Conservation (phyloP, 2,888 invertebrate genomes). For the Euplagia quadripunctaria region DNA sequence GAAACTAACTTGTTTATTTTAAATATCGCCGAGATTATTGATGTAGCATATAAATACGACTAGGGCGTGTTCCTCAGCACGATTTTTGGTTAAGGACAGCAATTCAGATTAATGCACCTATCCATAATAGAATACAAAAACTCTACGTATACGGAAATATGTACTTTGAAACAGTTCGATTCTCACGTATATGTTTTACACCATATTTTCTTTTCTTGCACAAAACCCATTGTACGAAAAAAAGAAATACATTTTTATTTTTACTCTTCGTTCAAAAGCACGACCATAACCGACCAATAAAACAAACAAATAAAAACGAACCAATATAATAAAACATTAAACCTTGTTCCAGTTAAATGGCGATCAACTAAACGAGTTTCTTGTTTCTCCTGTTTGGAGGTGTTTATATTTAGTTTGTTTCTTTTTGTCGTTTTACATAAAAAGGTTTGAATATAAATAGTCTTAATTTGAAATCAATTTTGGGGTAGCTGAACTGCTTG, state of each 20-base stretch:
- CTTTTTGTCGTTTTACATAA: not conserved
- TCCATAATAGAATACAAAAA: too few relatives aligned
- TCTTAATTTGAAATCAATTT: not conserved
- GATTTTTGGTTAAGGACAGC: too few relatives aligned
- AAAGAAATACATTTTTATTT: not conserved
- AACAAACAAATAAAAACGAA: not conserved
- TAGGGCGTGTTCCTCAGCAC: too few relatives aligned
- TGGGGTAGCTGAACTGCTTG: not conserved
- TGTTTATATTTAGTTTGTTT: not conserved
- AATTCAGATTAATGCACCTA: too few relatives aligned
- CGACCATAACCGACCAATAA: not conserved
- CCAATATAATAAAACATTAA: not conserved
- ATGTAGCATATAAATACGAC: too few relatives aligned
- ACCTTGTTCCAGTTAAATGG: conserved; percentile 6
- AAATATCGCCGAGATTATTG: too few relatives aligned
- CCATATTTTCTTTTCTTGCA: not conserved
- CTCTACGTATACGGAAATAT: too few relatives aligned
- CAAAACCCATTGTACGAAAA: not conserved
- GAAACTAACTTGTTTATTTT: too few relatives aligned
- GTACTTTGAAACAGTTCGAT: not conserved
- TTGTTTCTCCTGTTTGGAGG: conserved; percentile 2
- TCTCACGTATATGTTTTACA: not conserved
- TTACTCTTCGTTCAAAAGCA: not conserved
- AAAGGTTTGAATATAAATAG: not conserved
- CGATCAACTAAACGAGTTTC: conserved; percentile 12